phyloP scores from a whole-genome alignment of 2,113 vertebrate genomes.

The Hippopotamus amphibius region DNA sequence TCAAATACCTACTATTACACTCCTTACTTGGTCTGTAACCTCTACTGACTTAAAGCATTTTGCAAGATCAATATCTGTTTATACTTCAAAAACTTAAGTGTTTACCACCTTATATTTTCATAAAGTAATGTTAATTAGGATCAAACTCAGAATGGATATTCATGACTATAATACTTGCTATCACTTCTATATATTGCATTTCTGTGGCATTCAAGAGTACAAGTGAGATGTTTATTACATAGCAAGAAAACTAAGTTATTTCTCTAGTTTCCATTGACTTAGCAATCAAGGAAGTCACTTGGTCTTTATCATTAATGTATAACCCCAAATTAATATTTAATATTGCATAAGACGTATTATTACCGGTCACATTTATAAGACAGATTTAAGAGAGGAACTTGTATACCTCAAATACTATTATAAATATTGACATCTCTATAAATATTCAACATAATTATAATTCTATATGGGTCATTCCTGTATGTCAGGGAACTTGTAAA shows the following conservation, averaged over 20 bases:
- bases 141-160: neutral
- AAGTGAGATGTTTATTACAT: neutral
- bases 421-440: slow-evolving; percentile 9
- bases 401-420: slow-evolving; percentile 42
- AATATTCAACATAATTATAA: slow-evolving; percentile 40
- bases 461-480: neutral
- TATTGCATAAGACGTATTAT: neutral
- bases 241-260: neutral
- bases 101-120: neutral
- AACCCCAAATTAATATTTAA: slow-evolving; percentile 66
- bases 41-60: neutral
- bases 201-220: neutral
- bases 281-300: slow-evolving; percentile 40
- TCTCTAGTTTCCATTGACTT: neutral
- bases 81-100: neutral
- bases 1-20: neutral
- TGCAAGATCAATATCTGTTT: neutral
- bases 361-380: slow-evolving; percentile 21
- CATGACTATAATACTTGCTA: neutral
- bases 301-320: slow-evolving; percentile 38
- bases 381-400: neutral
- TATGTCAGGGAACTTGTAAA: neutral
- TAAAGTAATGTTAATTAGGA: neutral
- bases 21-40: neutral
- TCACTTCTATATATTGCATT: neutral